Percentiles rank a stretch among this genome's conserved stretches.
Evolutionary conservation across 1,140 invertebrate genomes (phyloP).

Genomic region (Drosophila kohkoa): DNA sequence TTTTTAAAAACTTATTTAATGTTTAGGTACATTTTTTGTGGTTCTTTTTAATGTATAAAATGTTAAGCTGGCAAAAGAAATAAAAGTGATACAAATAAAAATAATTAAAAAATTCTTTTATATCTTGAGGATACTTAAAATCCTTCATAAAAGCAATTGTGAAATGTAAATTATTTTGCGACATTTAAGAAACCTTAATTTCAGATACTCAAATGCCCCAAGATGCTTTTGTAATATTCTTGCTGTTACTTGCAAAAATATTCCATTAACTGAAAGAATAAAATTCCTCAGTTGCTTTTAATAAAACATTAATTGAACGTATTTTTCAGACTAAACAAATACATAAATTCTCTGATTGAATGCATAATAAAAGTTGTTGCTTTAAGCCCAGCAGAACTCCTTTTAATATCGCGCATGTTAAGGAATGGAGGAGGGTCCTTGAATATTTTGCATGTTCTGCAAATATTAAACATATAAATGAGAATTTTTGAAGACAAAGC

Average conservation of each 20-base stretch:
- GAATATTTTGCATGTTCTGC: constrained; percentile 50
- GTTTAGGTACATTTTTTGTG: too few species aligned
- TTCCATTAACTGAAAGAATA: background rate
- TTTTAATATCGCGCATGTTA: background rate
- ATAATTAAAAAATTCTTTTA: too few species aligned
- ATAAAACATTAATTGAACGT: background rate
- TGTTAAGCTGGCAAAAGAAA: too few species aligned
- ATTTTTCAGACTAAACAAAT: background rate
- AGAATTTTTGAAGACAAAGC: constrained; percentile 39
- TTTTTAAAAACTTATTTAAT: too few species aligned
- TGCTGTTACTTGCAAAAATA: too few species aligned
- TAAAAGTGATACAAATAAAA: too few species aligned
- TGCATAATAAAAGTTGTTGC: background rate
- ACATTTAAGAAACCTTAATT: too few species aligned
- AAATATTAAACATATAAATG: constrained; percentile 41
- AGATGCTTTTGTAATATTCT: background rate
- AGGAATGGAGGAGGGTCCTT: background rate
- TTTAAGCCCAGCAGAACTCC: background rate
- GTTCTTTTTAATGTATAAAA: too few species aligned
- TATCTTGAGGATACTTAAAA: too few species aligned
- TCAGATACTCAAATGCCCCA: background rate
- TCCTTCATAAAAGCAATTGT: too few species aligned
- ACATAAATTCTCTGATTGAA: background rate
- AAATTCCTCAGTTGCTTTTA: background rate
- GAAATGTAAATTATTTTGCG: too few species aligned